Evolutionary conservation across 2,888 invertebrate genomes (phyloP).

Genomic region (Nomada lathburiana): DNA sequence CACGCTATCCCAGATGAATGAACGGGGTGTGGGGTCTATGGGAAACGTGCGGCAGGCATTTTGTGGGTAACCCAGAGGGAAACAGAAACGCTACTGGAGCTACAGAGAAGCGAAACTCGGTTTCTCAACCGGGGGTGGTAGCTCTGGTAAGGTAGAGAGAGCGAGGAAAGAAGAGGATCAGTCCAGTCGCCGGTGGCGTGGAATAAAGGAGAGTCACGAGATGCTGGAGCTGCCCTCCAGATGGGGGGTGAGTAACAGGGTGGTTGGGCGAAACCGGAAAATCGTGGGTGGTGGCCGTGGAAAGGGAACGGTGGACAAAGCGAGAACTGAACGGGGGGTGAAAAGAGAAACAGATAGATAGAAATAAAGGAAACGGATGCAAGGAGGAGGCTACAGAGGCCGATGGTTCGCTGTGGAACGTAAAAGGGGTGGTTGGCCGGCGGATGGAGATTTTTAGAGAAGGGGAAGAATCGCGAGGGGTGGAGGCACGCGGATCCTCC

Average conservation of each 20-base stretch:
- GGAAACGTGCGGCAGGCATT: slow-evolving; percentile 66
- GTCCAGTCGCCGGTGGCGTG: slow-evolving; percentile 75
- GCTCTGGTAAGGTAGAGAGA: slow-evolving; percentile 11
- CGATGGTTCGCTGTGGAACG: slow-evolving; percentile 51
- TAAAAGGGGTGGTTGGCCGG: slow-evolving; percentile 57
- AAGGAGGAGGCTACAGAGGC: slow-evolving; percentile 5
- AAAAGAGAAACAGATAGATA: not conserved
- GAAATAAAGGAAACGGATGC: slow-evolving; percentile 46
- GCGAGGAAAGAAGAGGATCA: slow-evolving; percentile 56
- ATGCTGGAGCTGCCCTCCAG: slow-evolving; percentile 59
- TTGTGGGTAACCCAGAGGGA: slow-evolving; percentile 64
- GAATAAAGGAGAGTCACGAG: slow-evolving; percentile 81
- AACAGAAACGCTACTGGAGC: slow-evolving; percentile 13
- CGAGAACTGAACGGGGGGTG: slow-evolving; percentile 1
- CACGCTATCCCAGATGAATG: not conserved
- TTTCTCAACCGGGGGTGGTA: slow-evolving; percentile 10
- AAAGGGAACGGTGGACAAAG: slow-evolving; percentile 63
- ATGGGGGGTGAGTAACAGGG: slow-evolving; percentile 40
- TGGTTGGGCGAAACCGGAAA: slow-evolving; percentile 40
- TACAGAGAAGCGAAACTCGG: slow-evolving; percentile 51
- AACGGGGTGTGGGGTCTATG: slow-evolving; percentile 44
- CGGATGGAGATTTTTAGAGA: slow-evolving; percentile 62
- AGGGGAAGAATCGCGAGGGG: slow-evolving; percentile 52
- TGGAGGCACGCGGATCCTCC: slow-evolving; percentile 75
- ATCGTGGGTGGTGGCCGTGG: slow-evolving; percentile 62